phyloP scores from a whole-genome alignment of 2,113 vertebrate species.

The Lontra canadensis region DNA sequence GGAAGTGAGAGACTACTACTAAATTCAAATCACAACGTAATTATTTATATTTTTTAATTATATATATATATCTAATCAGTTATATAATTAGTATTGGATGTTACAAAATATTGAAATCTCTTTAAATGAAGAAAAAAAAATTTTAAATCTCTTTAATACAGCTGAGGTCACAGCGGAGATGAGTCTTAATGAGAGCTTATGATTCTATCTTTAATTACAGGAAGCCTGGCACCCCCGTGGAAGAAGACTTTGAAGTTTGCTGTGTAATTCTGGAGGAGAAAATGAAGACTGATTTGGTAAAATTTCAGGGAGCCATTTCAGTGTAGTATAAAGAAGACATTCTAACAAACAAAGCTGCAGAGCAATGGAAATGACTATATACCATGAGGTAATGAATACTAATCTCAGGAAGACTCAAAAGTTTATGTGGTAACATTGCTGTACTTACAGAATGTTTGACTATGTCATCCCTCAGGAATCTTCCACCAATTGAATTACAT shows the following conservation, averaged over 20 bases:
- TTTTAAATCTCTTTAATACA: no score
- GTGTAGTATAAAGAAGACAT: not conserved
- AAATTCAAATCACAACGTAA: not conserved
- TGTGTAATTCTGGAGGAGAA: not conserved
- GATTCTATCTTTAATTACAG: not conserved
- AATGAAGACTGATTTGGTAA: not conserved
- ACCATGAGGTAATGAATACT: not conserved
- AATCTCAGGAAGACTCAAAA: not conserved
- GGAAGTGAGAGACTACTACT: not conserved
- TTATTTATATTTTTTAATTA: not conserved
- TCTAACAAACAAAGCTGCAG: not conserved
- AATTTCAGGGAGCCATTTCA: not conserved
- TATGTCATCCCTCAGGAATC: not conserved
- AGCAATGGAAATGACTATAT: not conserved
- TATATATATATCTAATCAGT: not conserved
- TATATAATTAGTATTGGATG: not conserved
- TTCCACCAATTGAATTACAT: not conserved
- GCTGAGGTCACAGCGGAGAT: not conserved
- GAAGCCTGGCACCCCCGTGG: not conserved
- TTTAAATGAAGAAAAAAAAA: not conserved
- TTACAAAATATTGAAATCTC: not conserved
- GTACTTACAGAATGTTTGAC: not conserved
- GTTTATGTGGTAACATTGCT: not conserved
- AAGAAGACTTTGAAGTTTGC: not conserved
- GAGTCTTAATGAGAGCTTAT: not conserved